These are phyloP conservation scores for Ceratotherium simum DNA, from an alignment of 2,113 vertebrate species.

Conservation along the genomic window DNA sequence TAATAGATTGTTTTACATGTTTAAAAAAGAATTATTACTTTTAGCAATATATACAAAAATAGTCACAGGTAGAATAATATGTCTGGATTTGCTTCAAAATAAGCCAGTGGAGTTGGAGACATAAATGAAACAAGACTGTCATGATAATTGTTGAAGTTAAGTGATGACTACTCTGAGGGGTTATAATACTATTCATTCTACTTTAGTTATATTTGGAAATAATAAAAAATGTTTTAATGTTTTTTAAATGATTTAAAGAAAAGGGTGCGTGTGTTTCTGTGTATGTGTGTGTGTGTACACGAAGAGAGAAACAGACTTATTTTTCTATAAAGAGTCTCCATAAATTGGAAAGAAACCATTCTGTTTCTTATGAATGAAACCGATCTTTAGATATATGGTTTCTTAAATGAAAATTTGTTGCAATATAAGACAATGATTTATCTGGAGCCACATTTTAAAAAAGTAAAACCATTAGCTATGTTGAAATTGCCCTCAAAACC, in stretches of 20 bases:
- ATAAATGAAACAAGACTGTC: neutral
- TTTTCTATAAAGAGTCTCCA: neutral
- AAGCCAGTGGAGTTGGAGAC: neutral
- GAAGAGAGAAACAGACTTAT: neutral
- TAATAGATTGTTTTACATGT: neutral
- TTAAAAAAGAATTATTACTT: conserved; percentile 17
- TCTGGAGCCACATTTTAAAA: conserved; percentile 45
- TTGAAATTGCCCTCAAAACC: conserved; percentile 34
- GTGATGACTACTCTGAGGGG: neutral
- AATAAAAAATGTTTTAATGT: neutral
- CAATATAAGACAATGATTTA: neutral
- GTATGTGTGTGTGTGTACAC: neutral
- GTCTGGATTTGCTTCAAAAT: conserved; percentile 19
- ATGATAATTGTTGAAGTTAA: neutral
- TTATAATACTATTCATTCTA: neutral
- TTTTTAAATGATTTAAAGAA: conserved; percentile 1
- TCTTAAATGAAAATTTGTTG: conserved; percentile 66
- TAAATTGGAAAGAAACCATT: conserved; percentile 1
- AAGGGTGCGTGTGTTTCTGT: neutral
- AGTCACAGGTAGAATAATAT: neutral
- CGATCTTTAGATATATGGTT: conserved; percentile 19
- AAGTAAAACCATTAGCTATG: conserved; percentile 59
- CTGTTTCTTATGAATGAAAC: conserved; percentile 57
- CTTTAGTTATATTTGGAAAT: conserved; percentile 9
- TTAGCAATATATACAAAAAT: neutral